These are phyloP conservation scores for Caenorhabditis inopinata DNA, from an alignment of 1,140 invertebrate species.

Conservation along the genomic window DNA sequence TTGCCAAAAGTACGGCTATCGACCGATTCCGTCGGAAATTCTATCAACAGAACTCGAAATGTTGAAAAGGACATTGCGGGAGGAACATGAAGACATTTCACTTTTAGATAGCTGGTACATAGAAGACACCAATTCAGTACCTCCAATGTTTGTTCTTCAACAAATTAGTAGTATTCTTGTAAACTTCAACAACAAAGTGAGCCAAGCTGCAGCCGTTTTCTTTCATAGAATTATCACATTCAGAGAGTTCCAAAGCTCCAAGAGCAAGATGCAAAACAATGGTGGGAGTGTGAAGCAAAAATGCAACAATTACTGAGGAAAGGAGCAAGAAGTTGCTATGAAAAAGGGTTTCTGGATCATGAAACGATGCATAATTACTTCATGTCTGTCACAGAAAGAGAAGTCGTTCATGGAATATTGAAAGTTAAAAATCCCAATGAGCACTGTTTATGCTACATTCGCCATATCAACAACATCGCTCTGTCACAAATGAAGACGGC, in stretches of 20 bases:
- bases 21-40: conserved; percentile 92
- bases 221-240: conserved; percentile 57
- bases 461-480: conserved; percentile 96
- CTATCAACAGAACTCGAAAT: conserved; percentile 84
- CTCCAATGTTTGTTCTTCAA: conserved; percentile 85
- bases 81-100: conserved; percentile 79
- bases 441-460: conserved; percentile 89
- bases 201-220: no score
- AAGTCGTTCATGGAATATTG: conserved; percentile 90
- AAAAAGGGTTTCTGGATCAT: conserved; percentile 81
- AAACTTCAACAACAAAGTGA: conserved; percentile 93
- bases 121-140: conserved; percentile 89
- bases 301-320: conserved; percentile 92
- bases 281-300: conserved; percentile 93
- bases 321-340: conserved; percentile 80
- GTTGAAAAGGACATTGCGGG: conserved; percentile 79
- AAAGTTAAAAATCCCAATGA: conserved; percentile 92
- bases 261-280: conserved; percentile 89
- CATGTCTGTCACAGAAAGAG: conserved; percentile 96
- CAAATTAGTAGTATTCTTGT: conserved; percentile 93
- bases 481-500: conserved; percentile 89
- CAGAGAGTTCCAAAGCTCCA: conserved; percentile 87
- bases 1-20: conserved; percentile 95
- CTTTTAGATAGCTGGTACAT: conserved; percentile 85
- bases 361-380: conserved; percentile 97